A percentile compares a stretch with the other conserved stretches of the same genome.
Evolutionary conservation across 2,113 vertebrate species (phyloP).

Genomic region (Tinamus guttatus): DNA sequence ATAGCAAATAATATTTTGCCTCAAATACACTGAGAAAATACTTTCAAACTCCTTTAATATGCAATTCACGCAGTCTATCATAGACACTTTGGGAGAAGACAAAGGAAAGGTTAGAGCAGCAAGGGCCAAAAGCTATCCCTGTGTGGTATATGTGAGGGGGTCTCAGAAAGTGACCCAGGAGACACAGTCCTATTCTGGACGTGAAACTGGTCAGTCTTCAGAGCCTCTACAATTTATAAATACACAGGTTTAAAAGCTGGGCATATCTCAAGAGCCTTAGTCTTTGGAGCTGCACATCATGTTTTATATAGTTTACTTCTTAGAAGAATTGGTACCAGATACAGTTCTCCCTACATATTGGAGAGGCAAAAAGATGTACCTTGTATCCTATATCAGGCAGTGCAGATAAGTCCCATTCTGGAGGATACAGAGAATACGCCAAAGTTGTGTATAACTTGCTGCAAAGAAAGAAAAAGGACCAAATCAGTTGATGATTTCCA

Average conservation of each 20-base stretch:
- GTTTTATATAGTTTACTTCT: neutral
- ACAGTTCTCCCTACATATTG: neutral
- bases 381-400: constrained; percentile 54
- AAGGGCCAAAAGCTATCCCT: neutral
- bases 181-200: neutral
- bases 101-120: neutral
- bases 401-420: constrained; percentile 59
- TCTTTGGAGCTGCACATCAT: neutral
- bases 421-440: neutral
- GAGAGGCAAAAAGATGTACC: constrained; percentile 22
- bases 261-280: neutral
- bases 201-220: neutral
- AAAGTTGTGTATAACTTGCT: neutral
- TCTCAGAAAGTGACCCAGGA: neutral
- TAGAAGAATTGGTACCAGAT: neutral
- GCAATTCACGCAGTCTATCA: neutral
- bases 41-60: neutral
- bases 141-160: fast-evolving
- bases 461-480: neutral
- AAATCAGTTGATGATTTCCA: neutral
- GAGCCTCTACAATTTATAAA: neutral
- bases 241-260: neutral
- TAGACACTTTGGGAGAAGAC: neutral
- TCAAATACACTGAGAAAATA: neutral
- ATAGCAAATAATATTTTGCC: neutral